Percentiles rank a stretch among this genome's conserved stretches.
Evolutionary conservation across 2,113 vertebrate species (phyloP).

Genomic region (Gorsachius goisagi): DNA sequence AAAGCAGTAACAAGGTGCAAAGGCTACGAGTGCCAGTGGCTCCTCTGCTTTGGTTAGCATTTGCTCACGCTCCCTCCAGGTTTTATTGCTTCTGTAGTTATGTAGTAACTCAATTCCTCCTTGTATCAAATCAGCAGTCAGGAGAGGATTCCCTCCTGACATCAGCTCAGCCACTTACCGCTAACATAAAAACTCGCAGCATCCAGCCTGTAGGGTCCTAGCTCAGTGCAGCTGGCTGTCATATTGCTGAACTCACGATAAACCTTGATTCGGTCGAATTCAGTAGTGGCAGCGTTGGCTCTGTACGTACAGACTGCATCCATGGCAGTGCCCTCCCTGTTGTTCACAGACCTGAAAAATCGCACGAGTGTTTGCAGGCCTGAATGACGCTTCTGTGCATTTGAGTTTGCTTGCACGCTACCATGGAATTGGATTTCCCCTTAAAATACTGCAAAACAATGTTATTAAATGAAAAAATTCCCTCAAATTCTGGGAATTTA

Average conservation of each 20-base stretch:
- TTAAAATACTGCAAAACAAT: background rate
- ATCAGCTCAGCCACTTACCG: background rate
- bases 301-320: slow-evolving; percentile 17
- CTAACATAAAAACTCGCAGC: background rate
- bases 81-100: background rate
- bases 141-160: background rate
- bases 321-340: background rate
- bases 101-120: background rate
- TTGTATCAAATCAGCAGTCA: background rate
- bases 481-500: background rate
- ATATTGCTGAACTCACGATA: background rate
- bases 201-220: slow-evolving; percentile 15
- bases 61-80: background rate
- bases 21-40: background rate
- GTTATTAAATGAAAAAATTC: background rate
- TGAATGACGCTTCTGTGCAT: background rate
- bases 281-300: background rate
- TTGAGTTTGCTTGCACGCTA: background rate
- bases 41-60: background rate
- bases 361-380: accelerated
- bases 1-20: background rate
- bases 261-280: background rate
- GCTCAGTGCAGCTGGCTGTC: background rate
- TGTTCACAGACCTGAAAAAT: background rate
- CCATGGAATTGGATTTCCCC: background rate